Conservation (phyloP, 2,113 vertebrate genomes). For the Lophius piscatorius region DNA sequence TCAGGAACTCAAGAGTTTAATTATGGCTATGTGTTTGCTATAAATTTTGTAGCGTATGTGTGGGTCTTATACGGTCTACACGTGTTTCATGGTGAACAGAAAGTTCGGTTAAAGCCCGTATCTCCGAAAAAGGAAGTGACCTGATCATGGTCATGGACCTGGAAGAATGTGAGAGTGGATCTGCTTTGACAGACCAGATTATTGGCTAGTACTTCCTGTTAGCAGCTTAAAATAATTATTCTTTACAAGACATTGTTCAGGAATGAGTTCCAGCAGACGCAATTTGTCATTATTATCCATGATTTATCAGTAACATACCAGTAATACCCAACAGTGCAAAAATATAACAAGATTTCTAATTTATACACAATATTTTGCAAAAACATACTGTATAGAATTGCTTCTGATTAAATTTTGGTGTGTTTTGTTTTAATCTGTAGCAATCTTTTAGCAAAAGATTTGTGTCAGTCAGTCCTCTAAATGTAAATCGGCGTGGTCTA, state of each 20-base stretch:
- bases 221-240: conserved; percentile 6
- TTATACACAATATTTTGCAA: too few relatives aligned
- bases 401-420: too few relatives aligned
- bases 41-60: background rate
- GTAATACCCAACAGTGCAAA: background rate
- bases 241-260: background rate
- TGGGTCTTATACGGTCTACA: background rate
- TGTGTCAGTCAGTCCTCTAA: too few relatives aligned
- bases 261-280: background rate
- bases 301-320: background rate
- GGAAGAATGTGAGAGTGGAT: background rate
- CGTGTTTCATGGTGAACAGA: conserved; percentile 18
- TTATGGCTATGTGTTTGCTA: background rate
- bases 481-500: too few relatives aligned
- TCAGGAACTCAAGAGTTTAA: conserved; percentile 4
- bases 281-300: background rate
- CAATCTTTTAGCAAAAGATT: too few relatives aligned
- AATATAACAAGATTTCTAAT: background rate
- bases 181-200: background rate
- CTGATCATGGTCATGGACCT: too few relatives aligned
- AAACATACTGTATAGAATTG: too few relatives aligned
- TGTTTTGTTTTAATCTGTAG: too few relatives aligned
- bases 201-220: background rate
- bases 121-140: conserved; percentile 8
- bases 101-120: background rate